Base-by-base conservation (phyloP, 2,797 vertebrate genomes). In the Melanotaenia pygmaea region DNA sequence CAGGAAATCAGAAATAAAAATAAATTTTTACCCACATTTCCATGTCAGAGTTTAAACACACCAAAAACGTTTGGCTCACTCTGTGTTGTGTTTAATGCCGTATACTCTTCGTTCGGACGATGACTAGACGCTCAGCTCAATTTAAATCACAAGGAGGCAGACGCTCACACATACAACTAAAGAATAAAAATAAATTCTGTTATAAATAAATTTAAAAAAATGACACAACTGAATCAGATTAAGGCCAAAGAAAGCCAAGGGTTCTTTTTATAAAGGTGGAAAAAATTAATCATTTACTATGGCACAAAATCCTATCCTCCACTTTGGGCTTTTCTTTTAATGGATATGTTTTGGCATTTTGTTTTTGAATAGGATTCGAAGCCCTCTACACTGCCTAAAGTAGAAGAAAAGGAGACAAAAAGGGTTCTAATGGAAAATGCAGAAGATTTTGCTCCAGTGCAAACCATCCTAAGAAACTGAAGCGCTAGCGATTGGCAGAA, bases 381-480 rank as follows among this genome's bases (percentile, higher is more conserved):
- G 80, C 84, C 83, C 82, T 88, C 77, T 77, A 77, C 62, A 72
- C 72, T 59, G 78, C 60, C 74, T 64, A 76, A 53, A 81, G 70
- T 59, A 86, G 64, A 78, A 77, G 59, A 82, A 73, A 47, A 73
- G 70, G 47, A 69, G 35, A 66, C 58, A 56, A 59, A 57, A 68
- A 20, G 65, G 35, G 60, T 75, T 28, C 9, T 57, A 32, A 74
- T 61, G 58, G 58, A 69, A 74, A 85, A 76, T 74, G 70, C 73
- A 79, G 81, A 90, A 91, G 82, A 85, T 94, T 94, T 94, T 93
- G 84, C 94, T 93, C 93, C 94, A 94, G 91, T 93, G 89, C 92
- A 94, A 94, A 90, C 57, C 1, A 10, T 14, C 53, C 20, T 53
- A 57, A 73, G 11, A 59, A 70, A 34, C 22, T 62, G 26, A 66